Evolutionary conservation across 2,797 vertebrate species (phyloP), one percentile per base, ranked within the genome.

Genomic region (Hydrocynus forskahlii): DNA sequence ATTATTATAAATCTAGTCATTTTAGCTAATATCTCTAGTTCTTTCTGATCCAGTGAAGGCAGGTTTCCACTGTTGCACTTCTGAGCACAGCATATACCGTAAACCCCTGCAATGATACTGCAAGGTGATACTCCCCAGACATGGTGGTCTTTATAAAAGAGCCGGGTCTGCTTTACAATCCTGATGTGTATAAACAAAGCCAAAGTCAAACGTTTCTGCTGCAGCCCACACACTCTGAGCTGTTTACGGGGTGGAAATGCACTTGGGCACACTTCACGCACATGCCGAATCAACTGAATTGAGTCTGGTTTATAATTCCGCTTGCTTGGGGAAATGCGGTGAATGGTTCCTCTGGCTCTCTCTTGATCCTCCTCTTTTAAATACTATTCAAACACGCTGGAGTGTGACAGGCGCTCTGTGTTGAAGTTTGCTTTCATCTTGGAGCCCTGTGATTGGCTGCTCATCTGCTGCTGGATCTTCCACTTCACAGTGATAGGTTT

Each of bases 391-490:
- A 23, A 70, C 45, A 50, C 35, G 29, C 35, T 75, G 59, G 48
- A 54, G 25, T 76, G 29, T 76, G 66, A 76, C 67, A 6, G 67
- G 23, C 40, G 45, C 57, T 52, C 23, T 45, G n/a, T 35, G 45
- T 21, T 38, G 19, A 35, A 43, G 19, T 38, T 64, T n/a, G 7
- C 35, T 48, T 57, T 71, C 13, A 48, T 57, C 4, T 12, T 54
- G 43, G 35, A 72, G 59, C 38, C 5, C 35, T 73, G 60, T 59
- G 81, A 73, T 81, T 78, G 69, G 75, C 23, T 73, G 62, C 29
- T 76, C 7, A 12, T n/a, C 16, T 40, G 29, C 45, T 43, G 13
- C 23, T n/a, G 12, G 4, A 21, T 71, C 64, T n/a, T 12, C 45
- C 45, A 48, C 7, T 48, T 48, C 45, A 48, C 12, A 48, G 7